Evolutionary conservation across 2,888 invertebrate genomes (phyloP).

Genomic region (Orthosia cruda): DNA sequence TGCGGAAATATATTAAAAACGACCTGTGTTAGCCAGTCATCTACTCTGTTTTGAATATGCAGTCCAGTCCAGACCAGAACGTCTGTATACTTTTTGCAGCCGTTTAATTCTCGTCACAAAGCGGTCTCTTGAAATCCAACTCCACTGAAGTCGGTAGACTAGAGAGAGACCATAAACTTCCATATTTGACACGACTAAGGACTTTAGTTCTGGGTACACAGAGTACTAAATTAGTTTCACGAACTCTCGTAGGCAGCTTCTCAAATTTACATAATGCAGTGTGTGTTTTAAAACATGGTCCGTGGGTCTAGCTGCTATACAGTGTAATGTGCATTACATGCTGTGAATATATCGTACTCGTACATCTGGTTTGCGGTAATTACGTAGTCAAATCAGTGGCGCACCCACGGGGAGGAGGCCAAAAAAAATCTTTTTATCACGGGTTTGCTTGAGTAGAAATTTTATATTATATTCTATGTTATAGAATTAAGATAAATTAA

Average conservation of each 20-base stretch:
- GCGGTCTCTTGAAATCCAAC: slow-evolving; percentile 9
- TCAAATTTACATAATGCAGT: slow-evolving; percentile 40
- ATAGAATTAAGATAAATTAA: too few relatives aligned
- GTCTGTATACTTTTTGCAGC: slow-evolving; percentile 15
- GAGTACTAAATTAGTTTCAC: slow-evolving; percentile 46
- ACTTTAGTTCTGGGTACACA: slow-evolving; percentile 37
- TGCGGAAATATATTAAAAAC: neutral
- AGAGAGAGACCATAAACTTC: slow-evolving; percentile 11
- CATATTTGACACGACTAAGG: slow-evolving; percentile 46
- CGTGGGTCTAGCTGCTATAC: neutral
- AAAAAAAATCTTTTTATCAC: too few relatives aligned
- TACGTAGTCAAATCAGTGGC: neutral
- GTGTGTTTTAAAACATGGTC: slow-evolving; percentile 43
- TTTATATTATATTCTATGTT: too few relatives aligned
- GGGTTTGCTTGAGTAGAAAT: too few relatives aligned
- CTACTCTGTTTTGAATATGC: neutral
- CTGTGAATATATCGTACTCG: neutral
- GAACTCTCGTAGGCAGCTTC: slow-evolving; percentile 26
- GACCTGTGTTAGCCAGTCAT: neutral
- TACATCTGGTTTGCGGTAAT: neutral
- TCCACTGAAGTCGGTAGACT: slow-evolving; percentile 16
- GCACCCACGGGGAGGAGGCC: too few relatives aligned
- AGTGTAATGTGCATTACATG: slow-evolving; percentile 10
- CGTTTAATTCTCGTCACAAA: slow-evolving; percentile 21
- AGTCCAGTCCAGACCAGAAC: neutral